Conservation (phyloP, 2,888 invertebrate species). For the Agrotis puta region DNA sequence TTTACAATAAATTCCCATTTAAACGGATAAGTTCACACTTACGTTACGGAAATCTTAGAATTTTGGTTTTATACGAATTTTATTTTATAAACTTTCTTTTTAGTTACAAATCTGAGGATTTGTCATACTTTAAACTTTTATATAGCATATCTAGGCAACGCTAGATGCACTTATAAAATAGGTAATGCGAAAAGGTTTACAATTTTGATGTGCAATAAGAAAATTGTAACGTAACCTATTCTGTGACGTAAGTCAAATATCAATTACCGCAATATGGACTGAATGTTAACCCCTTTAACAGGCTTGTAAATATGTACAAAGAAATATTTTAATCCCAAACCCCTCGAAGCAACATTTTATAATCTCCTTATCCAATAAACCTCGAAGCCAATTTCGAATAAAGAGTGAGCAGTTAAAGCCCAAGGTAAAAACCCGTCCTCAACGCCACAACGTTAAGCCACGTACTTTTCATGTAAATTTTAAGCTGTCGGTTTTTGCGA, state of each 20-base stretch:
- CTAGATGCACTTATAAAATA: background rate
- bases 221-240: conserved; percentile 1
- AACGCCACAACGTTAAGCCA: conserved; percentile 73
- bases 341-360: conserved; percentile 73
- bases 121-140: background rate
- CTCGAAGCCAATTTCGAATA: conserved; percentile 80
- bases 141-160: background rate
- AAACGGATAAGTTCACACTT: conserved; percentile 41
- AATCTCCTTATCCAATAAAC: conserved; percentile 81
- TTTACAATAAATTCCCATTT: conserved; percentile 51
- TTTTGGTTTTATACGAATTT: conserved; percentile 6
- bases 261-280: conserved; percentile 4
- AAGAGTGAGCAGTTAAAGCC: conserved; percentile 81
- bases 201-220: background rate
- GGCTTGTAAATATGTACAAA: conserved; percentile 49
- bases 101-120: background rate
- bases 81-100: background rate
- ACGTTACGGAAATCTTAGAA: background rate
- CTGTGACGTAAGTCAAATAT: background rate
- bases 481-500: conserved; percentile 79
- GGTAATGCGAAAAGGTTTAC: background rate
- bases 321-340: conserved; percentile 66
- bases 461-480: conserved; percentile 83
- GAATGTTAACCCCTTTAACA: conserved; percentile 29
- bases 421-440: conserved; percentile 80